phyloP scores from a whole-genome alignment of 1,140 invertebrate species.

The Cylas formicarius region DNA sequence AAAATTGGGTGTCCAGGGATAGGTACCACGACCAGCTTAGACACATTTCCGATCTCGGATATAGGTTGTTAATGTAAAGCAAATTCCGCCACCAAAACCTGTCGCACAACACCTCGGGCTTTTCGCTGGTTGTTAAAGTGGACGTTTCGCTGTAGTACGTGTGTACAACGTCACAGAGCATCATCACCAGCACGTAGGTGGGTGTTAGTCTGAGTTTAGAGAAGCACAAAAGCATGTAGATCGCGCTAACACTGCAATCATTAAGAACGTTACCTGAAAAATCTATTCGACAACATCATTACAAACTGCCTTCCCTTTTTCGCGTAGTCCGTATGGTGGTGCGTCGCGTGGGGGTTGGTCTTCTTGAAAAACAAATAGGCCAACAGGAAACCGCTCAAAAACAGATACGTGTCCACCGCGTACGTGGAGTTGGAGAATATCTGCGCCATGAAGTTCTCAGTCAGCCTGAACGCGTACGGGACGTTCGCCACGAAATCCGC shows the following conservation, averaged over 20 bases:
- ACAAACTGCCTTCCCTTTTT: constrained; percentile 36
- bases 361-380: constrained; percentile 41
- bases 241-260: constrained; percentile 3
- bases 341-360: constrained; percentile 27
- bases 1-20: constrained; percentile 76
- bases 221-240: constrained; percentile 2
- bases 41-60: constrained; percentile 51
- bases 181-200: constrained; percentile 48
- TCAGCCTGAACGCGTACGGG: constrained; percentile 29
- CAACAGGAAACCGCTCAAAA: constrained; percentile 45
- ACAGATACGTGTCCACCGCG: constrained; percentile 48
- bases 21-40: constrained; percentile 78
- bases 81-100: constrained; percentile 61
- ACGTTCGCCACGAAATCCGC: constrained; percentile 40
- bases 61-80: constrained; percentile 57
- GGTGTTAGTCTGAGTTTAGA: constrained; percentile 45
- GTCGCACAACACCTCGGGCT: constrained; percentile 44
- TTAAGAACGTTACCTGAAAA: constrained; percentile 40
- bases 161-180: constrained; percentile 45
- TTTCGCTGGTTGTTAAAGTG: constrained; percentile 45
- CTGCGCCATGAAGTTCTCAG: constrained; percentile 38
- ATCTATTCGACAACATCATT: constrained; percentile 37
- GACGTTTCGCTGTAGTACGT: constrained; percentile 45
- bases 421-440: constrained; percentile 42
- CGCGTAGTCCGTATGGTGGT: constrained; percentile 25